Percentiles rank a stretch among this genome's conserved stretches.
These are phyloP conservation scores for Pocillopora damicornis DNA, from an alignment of 64 coral and sea anemone genomes.

Conservation along the genomic window DNA sequence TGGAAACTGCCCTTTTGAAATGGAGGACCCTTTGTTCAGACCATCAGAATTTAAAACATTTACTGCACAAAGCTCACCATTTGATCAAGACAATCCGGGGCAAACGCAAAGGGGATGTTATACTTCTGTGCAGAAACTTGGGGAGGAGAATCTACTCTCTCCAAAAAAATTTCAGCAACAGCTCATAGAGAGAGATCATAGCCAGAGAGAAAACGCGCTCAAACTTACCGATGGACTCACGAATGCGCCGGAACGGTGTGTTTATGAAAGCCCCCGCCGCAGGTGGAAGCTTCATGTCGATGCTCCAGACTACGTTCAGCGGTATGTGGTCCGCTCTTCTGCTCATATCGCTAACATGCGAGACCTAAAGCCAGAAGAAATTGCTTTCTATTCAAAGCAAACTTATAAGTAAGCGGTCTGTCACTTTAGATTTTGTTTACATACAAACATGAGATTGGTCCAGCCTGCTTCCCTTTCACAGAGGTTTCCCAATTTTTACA, in stretches of 20 bases:
- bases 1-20: neutral
- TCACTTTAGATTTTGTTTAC: too few relatives aligned
- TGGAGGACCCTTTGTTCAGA: neutral
- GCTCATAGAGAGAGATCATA: neutral
- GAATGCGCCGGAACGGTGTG: neutral
- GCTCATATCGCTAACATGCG: slow-evolving; percentile 74
- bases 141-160: neutral
- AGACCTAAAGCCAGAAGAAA: slow-evolving; percentile 78
- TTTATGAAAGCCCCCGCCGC: neutral
- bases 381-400: slow-evolving; percentile 25
- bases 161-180: neutral
- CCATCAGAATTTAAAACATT: neutral
- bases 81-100: neutral
- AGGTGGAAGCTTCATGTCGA: slow-evolving; percentile 4
- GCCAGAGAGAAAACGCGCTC: neutral
- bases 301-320: slow-evolving; percentile 62
- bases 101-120: neutral
- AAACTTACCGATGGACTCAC: neutral
- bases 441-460: neutral
- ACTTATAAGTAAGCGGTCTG: neutral
- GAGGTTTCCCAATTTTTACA: too few relatives aligned
- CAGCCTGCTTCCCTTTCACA: neutral
- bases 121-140: slow-evolving; percentile 20
- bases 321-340: slow-evolving; percentile 77
- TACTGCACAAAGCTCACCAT: neutral